Conservation (phyloP, 2,797 vertebrate species). For the Hippopotamyrus pictus region DNA sequence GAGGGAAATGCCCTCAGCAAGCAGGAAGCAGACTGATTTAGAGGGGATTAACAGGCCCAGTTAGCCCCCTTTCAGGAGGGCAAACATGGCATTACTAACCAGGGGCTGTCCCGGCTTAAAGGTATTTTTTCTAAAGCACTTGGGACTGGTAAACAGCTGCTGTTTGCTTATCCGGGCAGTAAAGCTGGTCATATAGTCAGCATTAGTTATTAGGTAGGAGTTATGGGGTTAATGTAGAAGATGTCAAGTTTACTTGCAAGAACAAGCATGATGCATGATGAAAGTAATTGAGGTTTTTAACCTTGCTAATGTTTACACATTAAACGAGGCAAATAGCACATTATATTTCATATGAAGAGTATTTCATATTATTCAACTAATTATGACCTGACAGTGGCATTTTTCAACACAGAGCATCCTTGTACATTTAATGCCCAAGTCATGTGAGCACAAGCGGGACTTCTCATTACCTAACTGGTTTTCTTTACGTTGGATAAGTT, state of each 20-base stretch:
- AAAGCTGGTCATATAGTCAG: neutral
- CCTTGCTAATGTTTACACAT: neutral
- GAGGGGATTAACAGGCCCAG: constrained; percentile 28
- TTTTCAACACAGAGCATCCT: neutral
- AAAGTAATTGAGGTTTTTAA: neutral
- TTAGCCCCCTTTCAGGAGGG: constrained; percentile 5
- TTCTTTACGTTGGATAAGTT: neutral
- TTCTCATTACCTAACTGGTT: neutral
- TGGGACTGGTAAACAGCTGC: constrained; percentile 17
- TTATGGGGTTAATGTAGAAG: neutral
- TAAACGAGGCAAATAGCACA: neutral
- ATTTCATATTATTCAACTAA: neutral
- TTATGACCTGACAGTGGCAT: neutral
- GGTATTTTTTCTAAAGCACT: constrained; percentile 28
- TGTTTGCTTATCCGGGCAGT: neutral
- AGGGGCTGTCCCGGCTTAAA: constrained; percentile 29
- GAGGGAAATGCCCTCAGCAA: constrained; percentile 21
- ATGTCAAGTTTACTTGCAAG: neutral
- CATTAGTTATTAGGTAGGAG: neutral
- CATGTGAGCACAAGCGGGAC: neutral
- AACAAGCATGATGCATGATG: neutral
- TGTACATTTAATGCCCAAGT: neutral
- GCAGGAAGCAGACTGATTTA: constrained; percentile 39
- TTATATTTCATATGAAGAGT: neutral
- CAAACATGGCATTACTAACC: constrained; percentile 37